phyloP scores from a whole-genome alignment of 2,797 vertebrate genomes.

The Tympanoctomys barrerae region DNA sequence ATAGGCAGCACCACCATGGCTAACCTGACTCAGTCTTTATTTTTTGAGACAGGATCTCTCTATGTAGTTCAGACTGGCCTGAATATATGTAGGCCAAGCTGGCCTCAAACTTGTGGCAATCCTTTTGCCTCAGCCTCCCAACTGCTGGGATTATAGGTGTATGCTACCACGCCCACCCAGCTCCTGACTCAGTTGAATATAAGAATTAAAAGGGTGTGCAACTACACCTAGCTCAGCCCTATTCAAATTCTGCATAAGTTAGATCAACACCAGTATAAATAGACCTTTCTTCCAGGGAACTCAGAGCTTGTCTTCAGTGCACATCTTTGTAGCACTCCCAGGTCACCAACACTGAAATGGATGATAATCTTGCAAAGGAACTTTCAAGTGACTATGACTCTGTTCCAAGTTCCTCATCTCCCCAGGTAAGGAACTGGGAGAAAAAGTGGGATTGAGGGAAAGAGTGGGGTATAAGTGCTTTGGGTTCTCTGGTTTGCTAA shows the following conservation, averaged over 20 bases:
- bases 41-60: background rate
- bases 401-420: slow-evolving; percentile 1
- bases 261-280: slow-evolving; percentile 29
- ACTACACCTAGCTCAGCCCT: background rate
- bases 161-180: too few relatives aligned
- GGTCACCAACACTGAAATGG: slow-evolving; percentile 32
- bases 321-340: slow-evolving; percentile 46
- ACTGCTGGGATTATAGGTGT: background rate
- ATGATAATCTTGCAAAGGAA: slow-evolving; percentile 46
- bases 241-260: slow-evolving; percentile 17
- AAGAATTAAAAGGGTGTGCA: background rate
- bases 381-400: slow-evolving; percentile 39
- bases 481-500: slow-evolving; percentile 25
- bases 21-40: background rate
- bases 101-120: background rate
- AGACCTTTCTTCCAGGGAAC: slow-evolving; percentile 59
- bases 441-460: background rate
- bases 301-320: background rate
- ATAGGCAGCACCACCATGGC: background rate
- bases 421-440: slow-evolving; percentile 66
- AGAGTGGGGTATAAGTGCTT: background rate
- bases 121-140: background rate
- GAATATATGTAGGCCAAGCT: background rate
- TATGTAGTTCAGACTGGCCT: background rate
- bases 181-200: background rate